phyloP scores from a whole-genome alignment of 2,888 invertebrate species.

The Philaethria dido region DNA sequence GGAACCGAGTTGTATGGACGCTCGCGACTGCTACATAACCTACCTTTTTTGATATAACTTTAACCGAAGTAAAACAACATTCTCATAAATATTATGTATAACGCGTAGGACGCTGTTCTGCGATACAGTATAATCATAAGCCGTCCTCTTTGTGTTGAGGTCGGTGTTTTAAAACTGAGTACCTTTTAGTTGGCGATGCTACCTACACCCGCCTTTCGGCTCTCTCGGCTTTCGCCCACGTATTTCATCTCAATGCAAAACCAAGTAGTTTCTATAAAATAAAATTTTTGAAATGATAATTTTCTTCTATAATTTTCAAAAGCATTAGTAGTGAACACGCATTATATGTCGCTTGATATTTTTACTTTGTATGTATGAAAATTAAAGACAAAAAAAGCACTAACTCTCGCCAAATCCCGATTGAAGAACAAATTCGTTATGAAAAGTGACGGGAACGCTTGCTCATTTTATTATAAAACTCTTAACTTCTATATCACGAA shows the following conservation, averaged over 20 bases:
- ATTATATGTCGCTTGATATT: no score
- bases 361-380: no score
- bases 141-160: background rate
- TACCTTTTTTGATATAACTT: no score
- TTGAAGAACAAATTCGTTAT: no score
- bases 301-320: background rate
- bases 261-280: background rate
- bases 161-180: slow-evolving; percentile 6
- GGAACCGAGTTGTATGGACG: no score
- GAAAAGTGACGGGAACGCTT: no score
- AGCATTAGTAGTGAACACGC: background rate
- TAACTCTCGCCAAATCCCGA: no score
- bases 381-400: no score
- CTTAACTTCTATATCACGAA: no score
- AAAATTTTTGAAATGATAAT: background rate
- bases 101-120: background rate
- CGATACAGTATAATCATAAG: background rate
- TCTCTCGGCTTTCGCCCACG: background rate
- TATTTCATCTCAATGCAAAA: slow-evolving; percentile 7
- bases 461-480: no score
- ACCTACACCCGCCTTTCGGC: background rate
- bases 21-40: no score
- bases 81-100: background rate
- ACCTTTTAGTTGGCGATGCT: background rate
- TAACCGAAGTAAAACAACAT: background rate